A percentile compares a stretch with the other conserved stretches of the same genome.
These are phyloP conservation scores for western clawed frog (Xenopus tropicalis) DNA, from an alignment of 2,113 vertebrate species.

Conservation along the genomic window DNA sequence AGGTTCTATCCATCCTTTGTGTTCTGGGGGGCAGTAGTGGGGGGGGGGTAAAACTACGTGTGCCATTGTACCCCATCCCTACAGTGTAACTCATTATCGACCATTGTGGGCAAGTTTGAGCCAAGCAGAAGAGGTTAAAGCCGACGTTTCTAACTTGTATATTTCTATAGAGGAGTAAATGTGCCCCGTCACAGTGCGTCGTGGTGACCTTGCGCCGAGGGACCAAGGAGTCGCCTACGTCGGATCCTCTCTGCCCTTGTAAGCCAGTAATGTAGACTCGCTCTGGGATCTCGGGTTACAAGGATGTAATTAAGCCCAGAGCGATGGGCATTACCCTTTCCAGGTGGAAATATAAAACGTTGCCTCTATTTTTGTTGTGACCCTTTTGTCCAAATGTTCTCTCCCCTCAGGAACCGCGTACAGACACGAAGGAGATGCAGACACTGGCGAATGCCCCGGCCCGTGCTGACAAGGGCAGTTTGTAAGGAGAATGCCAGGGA, in stretches of 20 bases:
- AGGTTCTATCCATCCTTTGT: too few relatives aligned
- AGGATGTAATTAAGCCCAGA: slow-evolving; percentile 32
- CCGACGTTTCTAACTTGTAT: background rate
- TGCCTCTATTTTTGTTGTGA: slow-evolving; percentile 22
- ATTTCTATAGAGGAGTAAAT: background rate
- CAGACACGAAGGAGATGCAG: too few relatives aligned
- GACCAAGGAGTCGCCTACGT: background rate
- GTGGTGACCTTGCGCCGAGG: slow-evolving; percentile 9
- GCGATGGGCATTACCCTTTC: slow-evolving; percentile 26
- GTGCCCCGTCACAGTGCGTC: background rate
- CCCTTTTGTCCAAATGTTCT: slow-evolving; percentile 41
- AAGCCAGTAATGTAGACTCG: background rate
- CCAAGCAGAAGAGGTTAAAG: too few relatives aligned
- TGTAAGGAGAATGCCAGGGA: too few relatives aligned
- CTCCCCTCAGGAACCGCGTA: background rate
- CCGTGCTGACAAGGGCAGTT: too few relatives aligned
- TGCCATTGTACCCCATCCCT: too few relatives aligned
- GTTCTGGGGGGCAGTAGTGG: too few relatives aligned
- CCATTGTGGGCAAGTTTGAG: too few relatives aligned
- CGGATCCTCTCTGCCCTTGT: slow-evolving; percentile 32
- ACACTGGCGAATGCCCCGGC: too few relatives aligned
- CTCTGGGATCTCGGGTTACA: slow-evolving; percentile 10
- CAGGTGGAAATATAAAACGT: slow-evolving; percentile 22
- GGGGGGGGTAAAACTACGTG: too few relatives aligned
- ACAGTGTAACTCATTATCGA: too few relatives aligned